A percentile compares a stretch with the other conserved stretches of the same genome.
Evolutionary conservation across 2,113 vertebrate species (phyloP).

Genomic region (Leucopsar rothschildi): DNA sequence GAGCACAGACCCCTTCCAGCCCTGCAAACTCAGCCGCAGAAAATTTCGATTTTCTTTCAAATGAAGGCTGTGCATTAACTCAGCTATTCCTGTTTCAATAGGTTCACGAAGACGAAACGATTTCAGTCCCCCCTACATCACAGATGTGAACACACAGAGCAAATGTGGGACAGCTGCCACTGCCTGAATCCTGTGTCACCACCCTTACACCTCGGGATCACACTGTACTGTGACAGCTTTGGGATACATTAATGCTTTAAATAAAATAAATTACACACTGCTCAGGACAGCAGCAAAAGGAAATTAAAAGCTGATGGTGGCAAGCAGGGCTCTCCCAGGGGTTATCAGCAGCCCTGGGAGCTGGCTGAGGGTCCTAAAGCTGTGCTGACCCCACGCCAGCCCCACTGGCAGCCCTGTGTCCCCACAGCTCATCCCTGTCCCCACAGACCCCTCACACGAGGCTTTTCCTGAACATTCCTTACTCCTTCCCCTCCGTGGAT

Average conservation of each 20-base stretch:
- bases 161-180: not conserved
- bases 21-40: not conserved
- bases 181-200: not conserved
- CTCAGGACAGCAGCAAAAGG: not conserved
- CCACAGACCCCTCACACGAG: accelerated
- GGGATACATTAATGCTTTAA: not conserved
- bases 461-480: not conserved
- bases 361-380: accelerated
- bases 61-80: not conserved
- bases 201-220: not conserved
- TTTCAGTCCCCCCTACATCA: not conserved
- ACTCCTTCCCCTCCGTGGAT: not conserved
- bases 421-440: not conserved
- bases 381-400: not conserved
- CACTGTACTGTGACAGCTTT: not conserved
- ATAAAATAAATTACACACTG: not conserved
- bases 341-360: not conserved
- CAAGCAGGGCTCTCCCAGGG: not conserved
- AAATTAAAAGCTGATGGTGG: not conserved
- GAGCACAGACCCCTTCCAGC: accelerated
- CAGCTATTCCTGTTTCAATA: not conserved
- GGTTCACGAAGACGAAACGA: not conserved
- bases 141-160: not conserved
- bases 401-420: not conserved
- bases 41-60: not conserved